These are phyloP conservation scores for Metacarcinus magister DNA, from an alignment of 2,888 invertebrate genomes.

Conservation along the genomic window DNA sequence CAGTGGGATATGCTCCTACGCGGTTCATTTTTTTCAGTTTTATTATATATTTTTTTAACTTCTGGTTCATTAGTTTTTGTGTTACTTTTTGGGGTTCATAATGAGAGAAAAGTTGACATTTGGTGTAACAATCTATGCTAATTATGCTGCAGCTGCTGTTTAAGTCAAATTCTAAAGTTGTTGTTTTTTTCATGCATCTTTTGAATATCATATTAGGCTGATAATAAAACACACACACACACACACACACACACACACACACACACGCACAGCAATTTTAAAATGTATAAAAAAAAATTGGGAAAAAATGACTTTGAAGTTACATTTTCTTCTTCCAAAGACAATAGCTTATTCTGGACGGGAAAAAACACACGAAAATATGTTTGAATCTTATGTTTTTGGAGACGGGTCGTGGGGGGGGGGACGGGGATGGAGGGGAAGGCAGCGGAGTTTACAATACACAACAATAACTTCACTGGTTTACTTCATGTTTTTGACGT, in stretches of 20 bases:
- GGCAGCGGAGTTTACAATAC: not conserved
- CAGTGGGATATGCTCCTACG: not conserved
- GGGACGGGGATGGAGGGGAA: not conserved
- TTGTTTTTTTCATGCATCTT: not conserved
- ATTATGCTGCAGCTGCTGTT: not conserved
- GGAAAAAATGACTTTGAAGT: not conserved
- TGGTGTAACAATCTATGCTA: not conserved
- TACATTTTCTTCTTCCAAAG: not conserved
- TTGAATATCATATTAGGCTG: not conserved
- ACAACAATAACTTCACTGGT: not conserved
- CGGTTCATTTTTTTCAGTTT: not conserved
- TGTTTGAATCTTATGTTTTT: not conserved
- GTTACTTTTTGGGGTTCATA: not conserved
- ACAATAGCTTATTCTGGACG: not conserved
- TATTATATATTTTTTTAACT: not conserved
- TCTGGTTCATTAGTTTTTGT: no score
- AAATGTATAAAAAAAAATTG: not conserved
- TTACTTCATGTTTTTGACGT: no score
- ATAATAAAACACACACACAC: not conserved
- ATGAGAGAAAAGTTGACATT: not conserved
- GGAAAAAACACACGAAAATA: not conserved
- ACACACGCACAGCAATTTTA: not conserved
- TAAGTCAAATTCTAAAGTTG: not conserved
- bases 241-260: conserved; percentile 53
- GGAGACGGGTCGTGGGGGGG: not conserved